phyloP scores from a whole-genome alignment of 1,140 invertebrate genomes.

The Ceratosolen solmsi region DNA sequence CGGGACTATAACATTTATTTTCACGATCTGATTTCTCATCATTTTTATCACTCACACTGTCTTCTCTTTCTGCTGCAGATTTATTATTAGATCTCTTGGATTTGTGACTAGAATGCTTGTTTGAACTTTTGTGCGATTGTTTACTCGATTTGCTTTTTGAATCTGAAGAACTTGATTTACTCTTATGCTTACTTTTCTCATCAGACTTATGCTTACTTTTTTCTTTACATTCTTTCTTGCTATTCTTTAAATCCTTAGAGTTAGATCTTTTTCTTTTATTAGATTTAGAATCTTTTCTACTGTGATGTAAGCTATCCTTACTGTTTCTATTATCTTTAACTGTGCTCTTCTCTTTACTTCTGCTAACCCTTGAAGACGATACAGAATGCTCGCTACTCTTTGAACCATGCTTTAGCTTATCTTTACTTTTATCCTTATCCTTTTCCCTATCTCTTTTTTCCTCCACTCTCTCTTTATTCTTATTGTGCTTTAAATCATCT shows the following conservation, averaged over 20 bases:
- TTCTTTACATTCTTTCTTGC: constrained; percentile 47
- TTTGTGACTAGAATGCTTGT: constrained; percentile 56
- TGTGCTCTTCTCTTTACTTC: constrained; percentile 56
- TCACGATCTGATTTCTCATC: constrained; percentile 51
- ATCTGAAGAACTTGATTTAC: constrained; percentile 56
- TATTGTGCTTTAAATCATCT: constrained; percentile 54
- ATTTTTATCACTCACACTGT: constrained; percentile 53
- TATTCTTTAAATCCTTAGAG: constrained; percentile 54
- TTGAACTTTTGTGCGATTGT: constrained; percentile 37
- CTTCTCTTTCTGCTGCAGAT: constrained; percentile 45
- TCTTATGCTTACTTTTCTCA: constrained; percentile 57
- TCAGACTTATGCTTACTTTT: constrained; percentile 56
- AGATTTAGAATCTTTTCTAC: constrained; percentile 55
- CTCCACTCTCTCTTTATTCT: constrained; percentile 48
- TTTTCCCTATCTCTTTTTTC: constrained; percentile 56
- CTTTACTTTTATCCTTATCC: constrained; percentile 54
- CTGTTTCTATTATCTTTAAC: constrained; percentile 51
- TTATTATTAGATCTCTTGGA: constrained; percentile 58
- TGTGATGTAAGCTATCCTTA: constrained; percentile 52
- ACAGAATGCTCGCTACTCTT: constrained; percentile 52
- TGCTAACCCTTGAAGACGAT: constrained; percentile 47
- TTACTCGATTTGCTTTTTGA: constrained; percentile 51
- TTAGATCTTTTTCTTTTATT: constrained; percentile 51
- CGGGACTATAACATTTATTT: constrained; percentile 53
- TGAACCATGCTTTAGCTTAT: constrained; percentile 54